A percentile compares a stretch with the other conserved stretches of the same genome.
Conservation (phyloP, 2,888 invertebrate genomes). For the Andrena bicolor region DNA sequence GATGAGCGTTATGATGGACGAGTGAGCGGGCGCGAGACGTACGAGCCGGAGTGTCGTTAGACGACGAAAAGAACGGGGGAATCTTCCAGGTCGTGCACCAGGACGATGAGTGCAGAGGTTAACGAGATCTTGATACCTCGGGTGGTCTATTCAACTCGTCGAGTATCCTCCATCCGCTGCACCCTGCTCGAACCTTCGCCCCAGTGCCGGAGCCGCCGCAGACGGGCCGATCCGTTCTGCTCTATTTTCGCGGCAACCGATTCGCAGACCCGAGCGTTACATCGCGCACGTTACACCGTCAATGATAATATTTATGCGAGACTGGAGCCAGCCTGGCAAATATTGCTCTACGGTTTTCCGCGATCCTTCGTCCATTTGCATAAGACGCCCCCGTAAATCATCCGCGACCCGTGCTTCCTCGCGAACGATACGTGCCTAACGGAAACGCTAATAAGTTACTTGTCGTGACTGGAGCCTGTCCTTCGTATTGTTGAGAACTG, state of each 20-base stretch:
- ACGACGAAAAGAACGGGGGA: constrained; percentile 22
- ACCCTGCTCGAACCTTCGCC: not conserved
- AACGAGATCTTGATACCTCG: constrained; percentile 66
- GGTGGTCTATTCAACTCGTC: constrained; percentile 18
- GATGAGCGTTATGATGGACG: constrained; percentile 55
- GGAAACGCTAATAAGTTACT: constrained; percentile 37
- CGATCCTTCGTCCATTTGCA: constrained; percentile 55
- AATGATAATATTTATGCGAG: constrained; percentile 48
- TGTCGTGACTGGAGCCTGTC: constrained; percentile 25
- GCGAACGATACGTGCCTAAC: constrained; percentile 52
- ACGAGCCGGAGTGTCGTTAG: constrained; percentile 36
- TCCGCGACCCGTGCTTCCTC: constrained; percentile 46
- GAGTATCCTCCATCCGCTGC: constrained; percentile 1
- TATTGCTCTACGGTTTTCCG: constrained; percentile 37
- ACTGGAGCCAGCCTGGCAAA: constrained; percentile 45
- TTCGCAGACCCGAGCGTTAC: constrained; percentile 22
- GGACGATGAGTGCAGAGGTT: constrained; percentile 63
- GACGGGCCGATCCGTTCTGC: constrained; percentile 1
- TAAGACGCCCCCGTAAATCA: constrained; percentile 65
- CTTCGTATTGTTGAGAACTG: not conserved
- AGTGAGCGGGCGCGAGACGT: constrained; percentile 44
- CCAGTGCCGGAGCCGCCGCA: not conserved
- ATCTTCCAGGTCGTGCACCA: constrained; percentile 38
- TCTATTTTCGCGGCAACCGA: constrained; percentile 48
- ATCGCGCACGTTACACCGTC: constrained; percentile 10